Base-by-base conservation (phyloP, 2,797 vertebrate genomes). In the Remorina albescens region DNA sequence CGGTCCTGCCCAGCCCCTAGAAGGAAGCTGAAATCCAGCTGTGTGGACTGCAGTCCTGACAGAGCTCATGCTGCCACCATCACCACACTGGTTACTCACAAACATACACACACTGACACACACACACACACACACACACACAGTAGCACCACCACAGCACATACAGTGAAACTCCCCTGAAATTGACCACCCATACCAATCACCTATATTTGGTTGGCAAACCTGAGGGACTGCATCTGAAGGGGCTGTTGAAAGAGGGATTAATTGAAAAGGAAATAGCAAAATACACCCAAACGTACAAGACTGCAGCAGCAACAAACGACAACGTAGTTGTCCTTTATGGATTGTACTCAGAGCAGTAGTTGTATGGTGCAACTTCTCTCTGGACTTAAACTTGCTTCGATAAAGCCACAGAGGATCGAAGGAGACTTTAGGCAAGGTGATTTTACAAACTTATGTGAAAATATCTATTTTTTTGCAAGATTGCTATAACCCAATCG, bases 1-100 rank as follows among this genome's bases (percentile, higher is more conserved):
- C 90, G 94, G 94, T 93, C 89, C 85, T 81, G 90, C 91, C 88
- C 84, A 74, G 94, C 94, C 95, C 88, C 93, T 91, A 82, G 90
- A 95, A 95, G 95, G 93, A 95, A 95, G 95, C 94, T 95, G 95
- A 96, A 93, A 93, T 94, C 93, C 96, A 95, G 94, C 94, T 95
- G 93, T 94, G 88, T 88, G 84, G 84, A 86, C 81, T 91, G 90
- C 92, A 93, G 94, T 89, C 88, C 89, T 89, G 85, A 89, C 86
- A 55, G 78, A 89, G 90, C 85, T 89, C 84, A 89, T 67, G 85
- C 81, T 89, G 91, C 92, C 79, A 76, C 84, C 86, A 84, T 81
- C 78, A 74, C 79, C 74, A 87, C 84, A 88, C 76, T 71, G 68
- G 53, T 73, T 71, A 61, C 65, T 41, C 34, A 42, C 68, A 77